Evolutionary conservation across 1,140 invertebrate species (phyloP).

Genomic region (Heliconius congener): DNA sequence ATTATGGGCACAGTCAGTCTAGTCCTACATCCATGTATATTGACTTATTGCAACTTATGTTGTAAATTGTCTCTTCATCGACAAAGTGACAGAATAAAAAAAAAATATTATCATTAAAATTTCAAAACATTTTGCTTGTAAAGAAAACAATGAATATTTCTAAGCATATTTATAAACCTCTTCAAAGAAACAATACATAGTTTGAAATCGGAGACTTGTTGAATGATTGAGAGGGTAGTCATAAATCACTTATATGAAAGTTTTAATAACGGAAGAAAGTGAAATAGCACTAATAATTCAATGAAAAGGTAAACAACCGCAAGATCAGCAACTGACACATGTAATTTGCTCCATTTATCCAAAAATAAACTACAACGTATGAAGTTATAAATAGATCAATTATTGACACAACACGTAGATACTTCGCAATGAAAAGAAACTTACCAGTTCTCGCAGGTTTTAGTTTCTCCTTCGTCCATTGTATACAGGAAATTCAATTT

Average conservation of each 20-base stretch:
- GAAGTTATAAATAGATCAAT: constrained; percentile 59
- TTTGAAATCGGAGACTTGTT: constrained; percentile 7
- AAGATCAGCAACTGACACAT: constrained; percentile 48
- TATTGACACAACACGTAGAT: constrained; percentile 55
- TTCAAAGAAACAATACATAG: constrained; percentile 42
- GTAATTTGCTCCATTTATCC: constrained; percentile 57
- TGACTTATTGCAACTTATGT: too few relatives aligned
- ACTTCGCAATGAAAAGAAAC: constrained; percentile 25
- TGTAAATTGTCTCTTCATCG: too few relatives aligned
- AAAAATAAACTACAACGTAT: constrained; percentile 63
- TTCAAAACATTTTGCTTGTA: too few relatives aligned
- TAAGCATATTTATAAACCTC: background rate
- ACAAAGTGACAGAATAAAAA: too few relatives aligned
- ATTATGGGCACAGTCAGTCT: too few relatives aligned
- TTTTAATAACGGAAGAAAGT: constrained; percentile 21
- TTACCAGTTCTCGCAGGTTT: constrained; percentile 58
- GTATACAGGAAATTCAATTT: constrained; percentile 19
- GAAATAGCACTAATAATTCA: constrained; percentile 24
- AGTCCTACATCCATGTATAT: too few relatives aligned
- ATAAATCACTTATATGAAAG: constrained; percentile 3
- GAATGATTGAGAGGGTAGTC: constrained; percentile 20
- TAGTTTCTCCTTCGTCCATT: constrained; percentile 52
- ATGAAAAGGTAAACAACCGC: constrained; percentile 51
- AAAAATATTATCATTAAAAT: too few relatives aligned
- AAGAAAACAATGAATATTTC: too few relatives aligned